Conservation (phyloP, 2,113 vertebrate species). For the Saiga tatarica region DNA sequence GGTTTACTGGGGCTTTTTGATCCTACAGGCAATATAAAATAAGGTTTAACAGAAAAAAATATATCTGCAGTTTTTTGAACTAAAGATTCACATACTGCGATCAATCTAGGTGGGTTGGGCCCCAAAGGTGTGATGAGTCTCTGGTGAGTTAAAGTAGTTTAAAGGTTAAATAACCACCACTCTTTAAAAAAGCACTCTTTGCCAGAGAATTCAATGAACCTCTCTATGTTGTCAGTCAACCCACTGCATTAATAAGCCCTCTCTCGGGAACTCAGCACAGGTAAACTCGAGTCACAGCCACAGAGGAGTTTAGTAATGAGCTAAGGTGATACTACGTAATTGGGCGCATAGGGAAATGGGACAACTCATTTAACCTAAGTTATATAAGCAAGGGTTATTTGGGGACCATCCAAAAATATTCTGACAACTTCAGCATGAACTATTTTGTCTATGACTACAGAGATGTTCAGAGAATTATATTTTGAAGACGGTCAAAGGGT, state of each 20-base stretch:
- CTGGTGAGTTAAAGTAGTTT: rapidly evolving
- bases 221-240: neutral
- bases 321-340: slow-evolving; percentile 10
- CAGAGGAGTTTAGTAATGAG: slow-evolving; percentile 47
- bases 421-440: neutral
- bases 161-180: neutral
- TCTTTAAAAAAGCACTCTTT: neutral
- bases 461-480: neutral
- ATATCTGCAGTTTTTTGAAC: neutral
- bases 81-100: neutral
- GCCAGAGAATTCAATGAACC: neutral
- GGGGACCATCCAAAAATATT: neutral
- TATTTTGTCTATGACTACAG: neutral
- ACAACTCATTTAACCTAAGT: neutral
- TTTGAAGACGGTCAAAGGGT: neutral
- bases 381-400: neutral
- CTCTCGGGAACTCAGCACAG: neutral
- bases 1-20: neutral
- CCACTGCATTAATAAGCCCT: neutral
- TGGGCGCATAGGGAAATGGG: slow-evolving; percentile 26
- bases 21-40: neutral
- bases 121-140: neutral
- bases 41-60: neutral
- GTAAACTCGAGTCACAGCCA: neutral
- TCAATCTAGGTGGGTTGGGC: neutral